Conservation (phyloP, 2,113 vertebrate genomes). For the Ictalurus punctatus region DNA sequence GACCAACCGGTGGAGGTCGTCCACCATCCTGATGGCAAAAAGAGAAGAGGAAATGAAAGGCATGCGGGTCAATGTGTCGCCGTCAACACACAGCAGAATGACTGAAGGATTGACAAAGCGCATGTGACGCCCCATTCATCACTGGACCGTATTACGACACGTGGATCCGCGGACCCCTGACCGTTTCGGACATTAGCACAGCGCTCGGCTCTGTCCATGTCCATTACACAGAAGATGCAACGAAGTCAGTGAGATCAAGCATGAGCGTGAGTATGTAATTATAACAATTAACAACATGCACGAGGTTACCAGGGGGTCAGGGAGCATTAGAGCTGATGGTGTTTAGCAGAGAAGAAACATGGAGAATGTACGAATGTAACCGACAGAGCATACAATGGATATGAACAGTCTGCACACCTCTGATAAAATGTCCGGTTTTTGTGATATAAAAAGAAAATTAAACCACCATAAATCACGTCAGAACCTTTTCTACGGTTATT, state of each 20-base stretch:
- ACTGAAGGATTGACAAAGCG: slow-evolving; percentile 19
- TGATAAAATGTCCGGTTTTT: too few species aligned
- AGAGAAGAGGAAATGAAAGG: background rate
- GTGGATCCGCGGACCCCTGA: background rate
- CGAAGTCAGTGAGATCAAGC: background rate
- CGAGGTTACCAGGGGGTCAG: slow-evolving; percentile 24
- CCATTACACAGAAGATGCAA: slow-evolving; percentile 16
- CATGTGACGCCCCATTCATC: slow-evolving; percentile 28
- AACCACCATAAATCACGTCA: too few species aligned
- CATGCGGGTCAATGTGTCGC: background rate
- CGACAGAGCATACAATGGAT: background rate
- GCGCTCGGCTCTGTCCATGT: slow-evolving; percentile 21
- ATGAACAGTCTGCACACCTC: too few species aligned
- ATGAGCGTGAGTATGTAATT: background rate
- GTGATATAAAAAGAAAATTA: too few species aligned
- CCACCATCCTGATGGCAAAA: slow-evolving; percentile 75
- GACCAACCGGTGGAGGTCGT: slow-evolving; percentile 76
- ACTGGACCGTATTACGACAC: background rate
- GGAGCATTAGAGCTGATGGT: slow-evolving; percentile 9
- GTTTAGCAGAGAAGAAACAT: slow-evolving; percentile 7
- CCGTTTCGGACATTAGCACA: background rate
- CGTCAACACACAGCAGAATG: background rate
- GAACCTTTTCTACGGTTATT: too few species aligned
- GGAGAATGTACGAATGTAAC: too few species aligned
- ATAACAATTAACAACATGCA: slow-evolving; percentile 37